Conservation (phyloP, 2,797 vertebrate species). For the Acipenser ruthenus region DNA sequence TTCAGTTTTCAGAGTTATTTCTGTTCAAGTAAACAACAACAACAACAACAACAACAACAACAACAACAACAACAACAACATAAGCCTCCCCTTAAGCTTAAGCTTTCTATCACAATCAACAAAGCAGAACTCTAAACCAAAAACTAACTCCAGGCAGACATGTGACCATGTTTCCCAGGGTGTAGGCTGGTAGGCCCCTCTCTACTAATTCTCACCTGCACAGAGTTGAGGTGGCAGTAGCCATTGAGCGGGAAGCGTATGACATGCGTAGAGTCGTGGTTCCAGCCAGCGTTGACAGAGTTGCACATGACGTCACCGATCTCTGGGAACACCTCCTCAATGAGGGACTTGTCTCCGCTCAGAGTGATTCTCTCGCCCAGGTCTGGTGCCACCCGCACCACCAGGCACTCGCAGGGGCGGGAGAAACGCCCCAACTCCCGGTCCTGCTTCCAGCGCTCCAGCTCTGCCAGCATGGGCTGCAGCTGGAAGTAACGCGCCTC, state of each 20-base stretch:
- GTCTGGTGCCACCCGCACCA: conserved; percentile 90
- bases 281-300: conserved; percentile 95
- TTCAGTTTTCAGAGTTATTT: too few relatives aligned
- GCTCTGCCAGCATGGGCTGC: conserved; percentile 88
- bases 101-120: too few relatives aligned
- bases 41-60: too few relatives aligned
- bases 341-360: conserved; percentile 91
- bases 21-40: too few relatives aligned
- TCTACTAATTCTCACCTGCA: conserved; percentile 67
- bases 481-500: conserved; percentile 97
- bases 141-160: too few relatives aligned
- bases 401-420: conserved; percentile 88
- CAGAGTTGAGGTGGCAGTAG: conserved; percentile 97
- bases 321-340: conserved; percentile 94
- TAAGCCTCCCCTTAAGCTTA: too few relatives aligned
- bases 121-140: too few relatives aligned
- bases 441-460: conserved; percentile 94
- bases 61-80: too few relatives aligned
- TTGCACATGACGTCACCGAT: conserved; percentile 97
- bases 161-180: too few relatives aligned
- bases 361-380: conserved; percentile 91
- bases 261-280: conserved; percentile 95
- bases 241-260: conserved; percentile 95
- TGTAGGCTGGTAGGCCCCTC: too few relatives aligned
- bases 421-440: conserved; percentile 78